Base-by-base conservation (phyloP, 2,113 vertebrate species). In the Pelobates fuscus region DNA sequence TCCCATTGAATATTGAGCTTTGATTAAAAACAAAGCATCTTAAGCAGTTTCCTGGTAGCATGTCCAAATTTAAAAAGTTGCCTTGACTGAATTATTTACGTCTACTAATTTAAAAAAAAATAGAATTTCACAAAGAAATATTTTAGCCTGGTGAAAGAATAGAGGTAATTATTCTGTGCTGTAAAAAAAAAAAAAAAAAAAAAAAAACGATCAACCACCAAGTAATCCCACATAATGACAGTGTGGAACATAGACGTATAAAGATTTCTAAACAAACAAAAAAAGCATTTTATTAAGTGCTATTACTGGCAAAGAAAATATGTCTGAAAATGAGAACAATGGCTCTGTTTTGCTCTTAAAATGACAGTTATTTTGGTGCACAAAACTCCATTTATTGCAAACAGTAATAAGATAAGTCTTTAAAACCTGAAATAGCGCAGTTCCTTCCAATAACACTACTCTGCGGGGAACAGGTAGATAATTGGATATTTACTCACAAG, bases 401-500 rank as follows among this genome's bases (percentile, higher is more conserved):
- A 44, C 55, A 14, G 32, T 30, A 60, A 63, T 63, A 30, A 12
- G 59, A 63, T 63, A 29, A 37, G 49, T 71, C 29, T 71, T 63
- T 61, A 2, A 52, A 46, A 52, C 29, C 43, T 30, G 20, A 59
- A 62, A 52, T 27, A 21, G 25, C 12, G 5, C 20, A 20, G 43
- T 63, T 71, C 60, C 43, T 52, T 71, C 59, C 59, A 71, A 62
- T 63, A 62, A 52, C 59, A 30, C 43, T 5, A 10, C 69, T 71
- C 69, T 49, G 21, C n/a, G 26, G 70, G 70, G 70, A 71, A 32
- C 41, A 52, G 43, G 59, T 52, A 54, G 59, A 57, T 63, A 71
- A 71, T 71, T 62, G 59, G 70, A n/a, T 71, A 71, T 71, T 71
- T 71, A 62, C 70, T 71, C 70, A 62, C 70, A 71, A 52, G 46